Evolutionary conservation across 2,113 vertebrate genomes (phyloP).

Genomic region (Hypanus sabinus): DNA sequence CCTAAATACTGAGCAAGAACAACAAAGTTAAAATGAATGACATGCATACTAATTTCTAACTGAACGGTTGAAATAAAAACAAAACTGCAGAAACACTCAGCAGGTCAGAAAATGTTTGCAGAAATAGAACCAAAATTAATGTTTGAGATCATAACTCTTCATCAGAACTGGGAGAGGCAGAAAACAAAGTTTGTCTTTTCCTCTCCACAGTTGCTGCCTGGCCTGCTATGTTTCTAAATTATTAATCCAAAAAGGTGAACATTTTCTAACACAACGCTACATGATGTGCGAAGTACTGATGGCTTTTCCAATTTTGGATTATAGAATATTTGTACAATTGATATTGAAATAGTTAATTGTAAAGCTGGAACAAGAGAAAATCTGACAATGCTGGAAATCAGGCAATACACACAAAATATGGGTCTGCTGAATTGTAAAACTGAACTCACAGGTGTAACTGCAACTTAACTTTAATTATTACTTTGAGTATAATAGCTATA

Average conservation of each 20-base stretch:
- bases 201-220: too few relatives aligned
- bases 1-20: neutral
- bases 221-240: neutral
- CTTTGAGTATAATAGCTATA: neutral
- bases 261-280: neutral
- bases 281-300: neutral
- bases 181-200: too few relatives aligned
- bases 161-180: too few relatives aligned
- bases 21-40: neutral
- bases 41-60: neutral
- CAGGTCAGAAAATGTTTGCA: too few relatives aligned
- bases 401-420: too few relatives aligned
- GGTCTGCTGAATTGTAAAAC: neutral
- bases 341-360: neutral
- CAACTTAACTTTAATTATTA: neutral
- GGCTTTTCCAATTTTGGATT: neutral
- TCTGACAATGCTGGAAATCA: too few relatives aligned
- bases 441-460: neutral
- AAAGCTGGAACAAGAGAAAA: neutral
- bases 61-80: neutral
- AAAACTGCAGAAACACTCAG: too few relatives aligned
- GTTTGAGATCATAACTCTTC: too few relatives aligned
- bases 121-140: too few relatives aligned
- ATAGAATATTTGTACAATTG: neutral
- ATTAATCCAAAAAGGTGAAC: neutral